phyloP scores from a whole-genome alignment of 2,797 vertebrate species.

The Poliocrania exsul region DNA sequence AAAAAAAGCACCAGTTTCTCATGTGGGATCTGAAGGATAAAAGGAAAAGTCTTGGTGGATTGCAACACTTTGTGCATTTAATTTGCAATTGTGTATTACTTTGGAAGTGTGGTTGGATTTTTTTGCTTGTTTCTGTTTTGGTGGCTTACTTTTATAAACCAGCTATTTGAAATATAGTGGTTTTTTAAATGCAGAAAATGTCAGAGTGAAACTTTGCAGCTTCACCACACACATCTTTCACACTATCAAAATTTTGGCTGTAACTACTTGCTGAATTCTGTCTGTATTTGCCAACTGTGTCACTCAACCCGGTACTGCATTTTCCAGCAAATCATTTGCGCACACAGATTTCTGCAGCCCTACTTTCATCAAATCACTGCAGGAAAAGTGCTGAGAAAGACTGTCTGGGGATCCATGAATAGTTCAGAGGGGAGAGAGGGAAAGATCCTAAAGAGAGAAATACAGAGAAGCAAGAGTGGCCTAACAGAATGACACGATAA shows the following conservation, averaged over 20 bases:
- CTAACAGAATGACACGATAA: background rate
- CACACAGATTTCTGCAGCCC: background rate
- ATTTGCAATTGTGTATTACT: background rate
- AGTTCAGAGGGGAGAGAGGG: background rate
- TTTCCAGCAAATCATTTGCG: background rate
- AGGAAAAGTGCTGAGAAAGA: background rate
- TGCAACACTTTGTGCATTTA: background rate
- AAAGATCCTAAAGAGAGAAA: background rate
- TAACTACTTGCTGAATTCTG: background rate
- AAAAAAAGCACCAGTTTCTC: background rate
- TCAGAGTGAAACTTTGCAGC: background rate
- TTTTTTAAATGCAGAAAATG: background rate
- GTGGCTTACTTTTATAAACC: accelerated
- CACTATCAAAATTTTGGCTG: background rate
- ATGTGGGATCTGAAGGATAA: background rate
- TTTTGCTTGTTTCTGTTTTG: background rate
- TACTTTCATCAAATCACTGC: background rate
- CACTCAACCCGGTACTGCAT: background rate
- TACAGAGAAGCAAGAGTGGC: background rate
- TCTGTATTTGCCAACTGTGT: background rate
- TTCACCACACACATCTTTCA: background rate
- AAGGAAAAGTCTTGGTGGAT: background rate
- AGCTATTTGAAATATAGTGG: background rate
- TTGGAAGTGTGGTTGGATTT: background rate
- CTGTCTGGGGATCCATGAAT: background rate